Evolutionary conservation across 2,888 invertebrate genomes (phyloP).

Genomic region (Sinopyrophorus schimmeli): DNA sequence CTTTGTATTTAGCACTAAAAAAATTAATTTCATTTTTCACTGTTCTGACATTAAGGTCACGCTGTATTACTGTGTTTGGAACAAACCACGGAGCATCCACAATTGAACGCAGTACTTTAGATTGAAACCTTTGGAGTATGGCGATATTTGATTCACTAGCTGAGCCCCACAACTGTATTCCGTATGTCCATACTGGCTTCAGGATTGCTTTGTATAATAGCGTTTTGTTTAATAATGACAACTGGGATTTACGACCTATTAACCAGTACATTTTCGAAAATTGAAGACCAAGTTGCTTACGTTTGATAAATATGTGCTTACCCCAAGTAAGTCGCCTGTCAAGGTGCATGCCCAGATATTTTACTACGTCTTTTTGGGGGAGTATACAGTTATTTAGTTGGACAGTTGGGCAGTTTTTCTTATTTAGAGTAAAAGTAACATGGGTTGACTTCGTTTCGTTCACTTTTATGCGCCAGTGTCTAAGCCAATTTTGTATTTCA

Average conservation of each 20-base stretch:
- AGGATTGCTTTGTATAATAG: slow-evolving; percentile 11
- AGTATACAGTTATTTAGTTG: background rate
- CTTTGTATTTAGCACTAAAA: too few species aligned
- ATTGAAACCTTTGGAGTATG: slow-evolving; percentile 10
- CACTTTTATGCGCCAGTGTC: slow-evolving; percentile 3
- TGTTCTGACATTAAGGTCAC: too few species aligned
- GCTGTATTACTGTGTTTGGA: too few species aligned
- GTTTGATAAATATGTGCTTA: slow-evolving; percentile 7
- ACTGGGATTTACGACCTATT: slow-evolving; percentile 6
- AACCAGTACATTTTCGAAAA: slow-evolving; percentile 12
- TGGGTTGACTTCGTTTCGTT: slow-evolving; percentile 8
- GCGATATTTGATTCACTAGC: slow-evolving; percentile 4
- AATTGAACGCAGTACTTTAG: too few species aligned
- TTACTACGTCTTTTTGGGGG: slow-evolving; percentile 5
- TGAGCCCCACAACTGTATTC: slow-evolving; percentile 7
- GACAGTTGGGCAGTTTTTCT: slow-evolving; percentile 3
- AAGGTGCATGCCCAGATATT: slow-evolving; percentile 9
- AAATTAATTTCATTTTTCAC: too few species aligned
- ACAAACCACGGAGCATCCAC: too few species aligned
- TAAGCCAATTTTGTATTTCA: slow-evolving; percentile 9
- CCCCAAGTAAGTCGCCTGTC: slow-evolving; percentile 5
- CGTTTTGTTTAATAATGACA: slow-evolving; percentile 10
- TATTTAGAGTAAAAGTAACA: slow-evolving; percentile 4
- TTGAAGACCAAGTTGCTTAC: slow-evolving; percentile 5
- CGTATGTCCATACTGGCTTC: slow-evolving; percentile 13